Base-by-base conservation (phyloP, 2,797 vertebrate genomes). In the Cyclopterus lumpus region DNA sequence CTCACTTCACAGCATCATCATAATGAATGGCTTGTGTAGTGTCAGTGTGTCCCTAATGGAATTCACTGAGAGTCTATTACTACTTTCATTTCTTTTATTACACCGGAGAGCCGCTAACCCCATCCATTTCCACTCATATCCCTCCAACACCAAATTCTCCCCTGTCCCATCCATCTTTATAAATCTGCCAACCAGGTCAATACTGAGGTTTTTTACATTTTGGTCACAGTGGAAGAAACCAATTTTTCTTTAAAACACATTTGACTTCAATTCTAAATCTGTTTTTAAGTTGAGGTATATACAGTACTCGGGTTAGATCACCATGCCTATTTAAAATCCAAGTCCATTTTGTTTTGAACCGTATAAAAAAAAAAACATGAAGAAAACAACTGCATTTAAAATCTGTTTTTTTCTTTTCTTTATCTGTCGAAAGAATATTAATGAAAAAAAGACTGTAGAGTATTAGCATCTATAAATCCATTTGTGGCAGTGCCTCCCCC, bases 51-150 rank as follows among this genome's bases (percentile, higher is more conserved):
- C 90, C 91, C 91, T 95, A 94, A 95, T 93, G 89, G 91, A 92
- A 94, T 94, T 93, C 91, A 91, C 92, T 87, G 92, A 91, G 90
- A 93, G 90, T 94, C 93, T 93, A 93, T 94, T 93, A 93, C 91
- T 92, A 90, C 90, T 93, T 93, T 93, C 91, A 94, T 94, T 94
- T 93, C 85, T 94, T 93, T 94, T 93, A 93, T 93, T 93, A 94
- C 89, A 89, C 86, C 77, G 62, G 85, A 92, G 92, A 90, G 84
- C 82, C 22, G 61, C 87, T 91, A 92, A 92, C 89, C 87, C 88
- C 91, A 91, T 93, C 91, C 88, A 91, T 92, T 93, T 92, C 91
- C 84, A 83, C 88, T 90, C 90, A 84, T 86, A 91, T 87, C 84
- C 89, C 79, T 91, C 88, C 88, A 84, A 91, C 83, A 81, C 79